phyloP scores from a whole-genome alignment of 2,113 vertebrate species.

The Microcebus murinus region DNA sequence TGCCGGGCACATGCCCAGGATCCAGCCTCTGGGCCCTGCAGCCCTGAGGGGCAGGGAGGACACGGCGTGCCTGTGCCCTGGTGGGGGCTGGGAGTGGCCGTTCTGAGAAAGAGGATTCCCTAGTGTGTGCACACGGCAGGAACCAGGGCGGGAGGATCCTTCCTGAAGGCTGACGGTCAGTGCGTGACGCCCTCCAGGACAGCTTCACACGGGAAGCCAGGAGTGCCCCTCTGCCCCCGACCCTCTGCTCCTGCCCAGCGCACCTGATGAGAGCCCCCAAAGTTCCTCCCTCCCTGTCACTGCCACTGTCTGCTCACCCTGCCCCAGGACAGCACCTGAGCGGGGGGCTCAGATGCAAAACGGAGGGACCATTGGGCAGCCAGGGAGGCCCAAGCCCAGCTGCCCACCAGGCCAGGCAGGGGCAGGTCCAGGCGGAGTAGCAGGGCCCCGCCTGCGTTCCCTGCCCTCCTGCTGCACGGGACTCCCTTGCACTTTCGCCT shows the following conservation, averaged over 20 bases:
- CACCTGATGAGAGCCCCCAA: too few species aligned
- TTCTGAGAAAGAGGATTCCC: not conserved
- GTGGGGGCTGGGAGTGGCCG: not conserved
- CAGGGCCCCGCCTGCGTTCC: accelerated
- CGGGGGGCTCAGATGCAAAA: accelerated
- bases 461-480: too few species aligned
- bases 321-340: not conserved
- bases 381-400: accelerated
- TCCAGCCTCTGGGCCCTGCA: not conserved
- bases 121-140: not conserved
- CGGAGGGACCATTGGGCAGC: accelerated
- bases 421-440: accelerated
- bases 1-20: not conserved
- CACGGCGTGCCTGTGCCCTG: too few species aligned
- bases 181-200: not conserved
- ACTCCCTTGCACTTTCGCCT: not conserved
- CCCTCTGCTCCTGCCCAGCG: not conserved
- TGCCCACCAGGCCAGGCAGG: too few species aligned
- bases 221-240: accelerated
- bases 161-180: not conserved
- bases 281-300: not conserved
- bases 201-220: not conserved
- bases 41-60: not conserved
- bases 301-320: not conserved
- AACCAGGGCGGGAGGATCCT: accelerated